phyloP scores from a whole-genome alignment of 2,888 invertebrate genomes.

The Hypomecis atomaria region DNA sequence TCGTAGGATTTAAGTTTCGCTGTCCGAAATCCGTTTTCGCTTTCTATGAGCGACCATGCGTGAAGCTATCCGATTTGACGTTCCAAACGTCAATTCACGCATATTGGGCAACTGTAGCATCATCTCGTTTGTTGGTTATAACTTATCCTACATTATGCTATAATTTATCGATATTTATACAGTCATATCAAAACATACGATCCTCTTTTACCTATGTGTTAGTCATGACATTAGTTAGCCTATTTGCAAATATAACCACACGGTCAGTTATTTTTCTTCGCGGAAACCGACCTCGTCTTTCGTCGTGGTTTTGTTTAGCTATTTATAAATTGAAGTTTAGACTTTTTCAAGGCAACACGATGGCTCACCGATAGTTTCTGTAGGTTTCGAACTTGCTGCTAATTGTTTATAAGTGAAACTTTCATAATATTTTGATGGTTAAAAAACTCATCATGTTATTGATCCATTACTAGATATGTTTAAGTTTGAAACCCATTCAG shows the following conservation, averaged over 20 bases:
- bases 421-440: slow-evolving; percentile 3
- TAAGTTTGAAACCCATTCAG: not conserved
- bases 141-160: not conserved
- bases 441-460: not conserved
- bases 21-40: slow-evolving; percentile 21
- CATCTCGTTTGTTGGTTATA: not conserved
- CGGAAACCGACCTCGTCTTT: slow-evolving; percentile 44
- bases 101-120: slow-evolving; percentile 1
- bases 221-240: slow-evolving; percentile 6
- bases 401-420: slow-evolving; percentile 10
- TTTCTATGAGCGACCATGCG: slow-evolving; percentile 20
- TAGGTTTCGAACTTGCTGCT: slow-evolving; percentile 18
- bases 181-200: not conserved
- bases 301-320: slow-evolving; percentile 38
- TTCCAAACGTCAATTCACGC: too few relatives aligned
- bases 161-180: not conserved
- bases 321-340: slow-evolving; percentile 46
- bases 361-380: slow-evolving; percentile 42
- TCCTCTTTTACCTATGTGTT: not conserved
- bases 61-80: slow-evolving; percentile 3
- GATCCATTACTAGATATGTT: not conserved
- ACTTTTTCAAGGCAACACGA: slow-evolving; percentile 41
- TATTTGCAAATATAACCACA: slow-evolving; percentile 16
- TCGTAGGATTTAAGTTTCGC: slow-evolving; percentile 25
- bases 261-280: slow-evolving; percentile 22